Base-by-base conservation (phyloP, 2,888 invertebrate species). In the Drosophila tripunctata region DNA sequence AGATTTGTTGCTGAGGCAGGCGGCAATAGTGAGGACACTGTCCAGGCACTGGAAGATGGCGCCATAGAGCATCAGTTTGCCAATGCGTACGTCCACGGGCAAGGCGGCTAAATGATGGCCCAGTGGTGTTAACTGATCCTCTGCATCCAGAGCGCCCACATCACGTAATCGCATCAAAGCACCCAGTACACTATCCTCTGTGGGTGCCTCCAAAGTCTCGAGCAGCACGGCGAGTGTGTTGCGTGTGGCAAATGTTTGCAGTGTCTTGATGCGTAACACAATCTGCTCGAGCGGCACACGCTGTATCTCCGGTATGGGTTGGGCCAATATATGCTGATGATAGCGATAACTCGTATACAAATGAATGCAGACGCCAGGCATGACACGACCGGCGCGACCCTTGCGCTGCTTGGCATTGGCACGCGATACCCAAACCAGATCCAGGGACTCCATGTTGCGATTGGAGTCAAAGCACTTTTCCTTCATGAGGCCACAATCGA, bases 401-500 rank as follows among this genome's bases (percentile, higher is more conserved):
- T 94, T 95, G 24, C 98, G 93, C 89, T 99, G 98, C 68, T 95
- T 92, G 0, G 97, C 97, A 91, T 98, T 98, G 0, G 98, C 97
- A 33, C 94, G 93, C 0, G 98, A 97, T 5, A 97, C 96, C 97
- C 98, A 98, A 1, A 96, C 96, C 0, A 95, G 93, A 77, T 97
- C 97, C 19, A 98, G 91, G 44, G 96, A 96, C 78, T 96, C 96
- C 96, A 96, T 96, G 88, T 97, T 97, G 65, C 95, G 94, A 89
- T 96, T 96, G 0, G 96, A 87, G 61, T 91, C 90, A 50, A 91
- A 92, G 41, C 89, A 93, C 88, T 96, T 97, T 91, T 98, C 97
- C 91, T 97, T 98, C 95, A 98, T 98, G 90, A 96, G 94, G 0
- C 98, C 98, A 52, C 95, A 95, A 90, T 99, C 98, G 38, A 99